phyloP scores from a whole-genome alignment of 2,888 invertebrate species.

The Erebia epiphron region DNA sequence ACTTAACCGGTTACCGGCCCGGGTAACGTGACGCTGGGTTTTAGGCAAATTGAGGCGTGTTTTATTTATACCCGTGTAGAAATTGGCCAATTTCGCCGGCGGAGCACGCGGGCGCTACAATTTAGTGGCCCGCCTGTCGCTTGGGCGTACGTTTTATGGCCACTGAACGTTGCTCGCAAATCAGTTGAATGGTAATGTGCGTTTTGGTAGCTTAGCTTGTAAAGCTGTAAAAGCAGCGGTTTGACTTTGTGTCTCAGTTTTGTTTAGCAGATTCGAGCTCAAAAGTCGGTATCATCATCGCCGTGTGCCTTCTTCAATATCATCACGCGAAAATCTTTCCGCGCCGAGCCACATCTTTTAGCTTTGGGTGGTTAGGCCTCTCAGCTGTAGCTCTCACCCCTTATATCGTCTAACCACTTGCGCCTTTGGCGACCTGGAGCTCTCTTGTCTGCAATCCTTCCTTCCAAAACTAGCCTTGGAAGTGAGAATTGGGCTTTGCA shows the following conservation, averaged over 20 bases:
- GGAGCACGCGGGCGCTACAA: conserved; percentile 51
- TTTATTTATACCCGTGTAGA: conserved; percentile 76
- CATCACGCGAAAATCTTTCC: no score
- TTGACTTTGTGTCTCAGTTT: not conserved
- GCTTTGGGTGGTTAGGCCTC: no score
- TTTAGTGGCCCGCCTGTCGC: conserved; percentile 51
- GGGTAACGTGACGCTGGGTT: conserved; percentile 55
- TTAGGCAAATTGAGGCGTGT: conserved; percentile 76
- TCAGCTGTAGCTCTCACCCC: no score
- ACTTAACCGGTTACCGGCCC: conserved; percentile 38
- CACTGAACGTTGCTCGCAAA: conserved; percentile 48
- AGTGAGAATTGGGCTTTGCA: no score
- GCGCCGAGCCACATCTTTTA: no score
- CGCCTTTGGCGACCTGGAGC: no score
- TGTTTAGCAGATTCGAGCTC: no score
- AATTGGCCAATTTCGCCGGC: conserved; percentile 64
- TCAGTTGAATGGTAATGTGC: conserved; percentile 47
- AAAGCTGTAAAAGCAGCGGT: conserved; percentile 10
- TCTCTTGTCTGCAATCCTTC: no score
- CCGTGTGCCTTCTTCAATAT: no score
- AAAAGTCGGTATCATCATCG: no score
- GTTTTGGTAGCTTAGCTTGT: conserved; percentile 22
- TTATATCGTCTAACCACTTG: no score
- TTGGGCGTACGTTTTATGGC: conserved; percentile 52
- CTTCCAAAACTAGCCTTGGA: no score